Evolutionary conservation across 2,888 invertebrate genomes (phyloP).

Genomic region (Andrena minutula): DNA sequence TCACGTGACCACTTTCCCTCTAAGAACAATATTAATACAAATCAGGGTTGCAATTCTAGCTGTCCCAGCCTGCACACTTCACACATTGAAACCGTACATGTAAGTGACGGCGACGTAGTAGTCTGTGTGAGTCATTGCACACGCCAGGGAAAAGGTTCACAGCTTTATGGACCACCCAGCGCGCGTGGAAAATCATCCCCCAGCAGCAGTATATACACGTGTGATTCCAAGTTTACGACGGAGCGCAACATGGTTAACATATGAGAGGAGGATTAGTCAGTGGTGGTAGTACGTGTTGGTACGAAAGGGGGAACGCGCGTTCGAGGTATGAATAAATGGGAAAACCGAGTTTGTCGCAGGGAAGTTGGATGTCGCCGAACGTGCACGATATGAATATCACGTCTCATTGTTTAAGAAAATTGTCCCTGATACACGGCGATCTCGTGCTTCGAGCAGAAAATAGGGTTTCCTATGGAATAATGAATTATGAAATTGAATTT

Average conservation of each 20-base stretch:
- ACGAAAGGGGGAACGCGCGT: background rate
- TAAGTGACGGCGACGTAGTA: background rate
- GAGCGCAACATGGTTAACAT: constrained; percentile 24
- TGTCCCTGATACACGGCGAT: background rate
- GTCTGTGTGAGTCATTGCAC: constrained; percentile 1
- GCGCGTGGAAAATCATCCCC: background rate
- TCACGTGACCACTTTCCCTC: too few relatives aligned
- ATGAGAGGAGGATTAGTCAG: constrained; percentile 38
- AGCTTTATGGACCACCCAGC: background rate
- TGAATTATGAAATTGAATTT: background rate
- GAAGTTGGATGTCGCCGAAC: constrained; percentile 15
- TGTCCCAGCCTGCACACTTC: background rate
- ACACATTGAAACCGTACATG: background rate
- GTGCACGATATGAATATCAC: constrained; percentile 8
- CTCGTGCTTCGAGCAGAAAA: background rate
- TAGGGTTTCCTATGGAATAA: background rate
- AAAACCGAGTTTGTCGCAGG: constrained; percentile 28
- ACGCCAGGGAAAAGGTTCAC: background rate
- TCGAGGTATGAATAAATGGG: constrained; percentile 16
- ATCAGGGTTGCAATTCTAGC: background rate
- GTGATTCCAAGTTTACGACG: constrained; percentile 35
- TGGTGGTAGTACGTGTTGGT: background rate
- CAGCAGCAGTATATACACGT: constrained; percentile 1
- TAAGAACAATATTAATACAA: background rate
- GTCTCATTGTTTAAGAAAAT: constrained; percentile 15